Evolutionary conservation across 2,797 vertebrate genomes (phyloP), one percentile per base, ranked within the genome.

Genomic region (Sarcophilus harrisii): DNA sequence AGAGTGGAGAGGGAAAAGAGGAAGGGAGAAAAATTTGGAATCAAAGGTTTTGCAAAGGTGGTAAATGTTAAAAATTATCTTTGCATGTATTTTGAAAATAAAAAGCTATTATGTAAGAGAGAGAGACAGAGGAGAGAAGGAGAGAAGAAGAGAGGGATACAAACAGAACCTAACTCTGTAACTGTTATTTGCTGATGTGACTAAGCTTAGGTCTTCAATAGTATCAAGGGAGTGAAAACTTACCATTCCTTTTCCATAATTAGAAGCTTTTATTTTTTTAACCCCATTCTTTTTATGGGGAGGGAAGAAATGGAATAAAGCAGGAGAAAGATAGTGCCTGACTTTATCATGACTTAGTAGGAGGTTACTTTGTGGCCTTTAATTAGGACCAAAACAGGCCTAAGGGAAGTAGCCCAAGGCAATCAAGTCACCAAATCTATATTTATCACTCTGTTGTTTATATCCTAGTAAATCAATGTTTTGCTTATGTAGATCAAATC

Each of bases 181-280:
- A n/a, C 87, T 32, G 16, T 92, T 93, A 27, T 54, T 32, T 38
- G 58, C 60, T 45, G 90, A 96, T 90, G 28, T 11, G 60, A 49
- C 8, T 73, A 89, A 93, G 45, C 12, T 60, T 73, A 87, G 29
- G 32, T 29, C 91, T 38, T 27, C 92, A 91, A 4, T 3, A 2
- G 10, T 73, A 5, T 66, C 45, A 10, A 81, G 73, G 38, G 62
- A 32, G 6, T 73, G 66, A 73, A 73, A 73, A 73, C 5, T 73
- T 14, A 38, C 45, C 16, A 45, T 93, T 87, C 45, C 90, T 32
- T 95, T 27, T 27, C 14, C 57, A n/a, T 90, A 58, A 32, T 49
- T 52, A 57, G 57, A 13, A 96, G 60, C 66, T 96, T 89, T 90
- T 55, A 11, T n/a, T 92, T 93, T 49, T 62, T 81, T 45, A 8